A percentile compares a stretch with the other conserved stretches of the same genome.
Conservation (phyloP, 2,797 vertebrate genomes). For the Mastacembelus armatus region DNA sequence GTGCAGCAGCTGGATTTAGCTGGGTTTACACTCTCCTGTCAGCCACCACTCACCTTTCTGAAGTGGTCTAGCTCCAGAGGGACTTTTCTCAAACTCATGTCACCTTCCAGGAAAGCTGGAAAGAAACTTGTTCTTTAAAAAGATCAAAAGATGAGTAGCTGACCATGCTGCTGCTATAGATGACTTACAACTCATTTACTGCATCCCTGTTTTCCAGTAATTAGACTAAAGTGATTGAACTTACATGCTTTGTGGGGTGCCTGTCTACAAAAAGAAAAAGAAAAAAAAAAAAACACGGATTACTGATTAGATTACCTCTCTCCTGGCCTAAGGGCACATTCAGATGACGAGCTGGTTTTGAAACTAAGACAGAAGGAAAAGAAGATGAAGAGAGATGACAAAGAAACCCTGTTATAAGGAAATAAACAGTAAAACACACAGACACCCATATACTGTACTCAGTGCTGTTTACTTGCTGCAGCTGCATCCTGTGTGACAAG, state of each 20-base stretch:
- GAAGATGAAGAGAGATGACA: constrained; percentile 48
- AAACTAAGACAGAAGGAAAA: constrained; percentile 56
- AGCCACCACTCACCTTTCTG: not conserved
- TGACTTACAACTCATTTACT: constrained; percentile 27
- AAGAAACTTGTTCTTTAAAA: not conserved
- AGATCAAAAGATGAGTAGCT: constrained; percentile 9
- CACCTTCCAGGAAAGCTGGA: constrained; percentile 2
- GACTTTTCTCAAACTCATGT: constrained; percentile 12
- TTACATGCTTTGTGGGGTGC: constrained; percentile 23
- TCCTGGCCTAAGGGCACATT: constrained; percentile 40
- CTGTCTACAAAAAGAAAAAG: not conserved
- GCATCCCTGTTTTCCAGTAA: constrained; percentile 43
- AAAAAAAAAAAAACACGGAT: constrained; percentile 33
- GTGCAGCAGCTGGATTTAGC: not conserved
- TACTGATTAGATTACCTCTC: constrained; percentile 68
- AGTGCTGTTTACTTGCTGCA: constrained; percentile 68
- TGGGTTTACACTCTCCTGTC: constrained; percentile 1
- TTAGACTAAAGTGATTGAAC: constrained; percentile 54
- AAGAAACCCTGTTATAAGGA: constrained; percentile 51
- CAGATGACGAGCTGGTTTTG: constrained; percentile 28
- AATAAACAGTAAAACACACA: constrained; percentile 37
- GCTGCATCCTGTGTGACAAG: constrained; percentile 80
- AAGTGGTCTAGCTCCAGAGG: constrained; percentile 16
- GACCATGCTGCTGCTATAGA: constrained; percentile 1
- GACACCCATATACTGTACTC: constrained; percentile 15